Conservation (phyloP, 2,888 invertebrate species). For the Hydraecia micacea region DNA sequence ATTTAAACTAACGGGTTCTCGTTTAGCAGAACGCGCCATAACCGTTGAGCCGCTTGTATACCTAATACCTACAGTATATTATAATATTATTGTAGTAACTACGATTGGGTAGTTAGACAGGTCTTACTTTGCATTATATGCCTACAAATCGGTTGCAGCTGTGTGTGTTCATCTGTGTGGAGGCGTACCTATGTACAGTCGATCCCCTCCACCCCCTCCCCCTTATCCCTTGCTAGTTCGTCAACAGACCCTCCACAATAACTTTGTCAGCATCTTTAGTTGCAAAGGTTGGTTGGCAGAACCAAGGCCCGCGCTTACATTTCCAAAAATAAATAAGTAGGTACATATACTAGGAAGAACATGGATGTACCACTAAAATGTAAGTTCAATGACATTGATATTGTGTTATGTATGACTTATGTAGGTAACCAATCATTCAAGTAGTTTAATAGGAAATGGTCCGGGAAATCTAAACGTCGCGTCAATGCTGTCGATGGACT, state of each 20-base stretch:
- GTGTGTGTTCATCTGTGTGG: neutral
- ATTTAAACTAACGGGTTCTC: neutral
- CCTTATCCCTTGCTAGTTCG: too few species aligned
- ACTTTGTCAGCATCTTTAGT: neutral
- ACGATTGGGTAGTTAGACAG: neutral
- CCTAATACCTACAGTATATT: neutral
- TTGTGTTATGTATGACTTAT: too few species aligned
- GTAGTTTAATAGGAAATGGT: conserved; percentile 23
- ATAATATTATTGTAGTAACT: neutral
- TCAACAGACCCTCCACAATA: neutral
- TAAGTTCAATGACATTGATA: conserved; percentile 24
- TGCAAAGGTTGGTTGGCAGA: too few species aligned
- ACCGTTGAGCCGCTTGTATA: neutral
- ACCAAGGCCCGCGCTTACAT: neutral
- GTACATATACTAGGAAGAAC: neutral
- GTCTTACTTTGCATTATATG: neutral
- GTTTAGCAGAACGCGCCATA: neutral
- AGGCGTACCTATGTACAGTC: neutral
- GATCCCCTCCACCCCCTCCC: too few species aligned
- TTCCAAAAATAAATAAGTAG: conserved; percentile 1
- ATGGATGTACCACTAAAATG: neutral
- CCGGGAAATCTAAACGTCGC: conserved; percentile 18
- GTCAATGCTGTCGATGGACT: conserved; percentile 21
- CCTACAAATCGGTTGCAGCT: neutral
- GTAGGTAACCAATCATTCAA: conserved; percentile 31